These are phyloP conservation scores for Syrista parreyssii DNA, from an alignment of 2,888 invertebrate genomes.

Conservation along the genomic window DNA sequence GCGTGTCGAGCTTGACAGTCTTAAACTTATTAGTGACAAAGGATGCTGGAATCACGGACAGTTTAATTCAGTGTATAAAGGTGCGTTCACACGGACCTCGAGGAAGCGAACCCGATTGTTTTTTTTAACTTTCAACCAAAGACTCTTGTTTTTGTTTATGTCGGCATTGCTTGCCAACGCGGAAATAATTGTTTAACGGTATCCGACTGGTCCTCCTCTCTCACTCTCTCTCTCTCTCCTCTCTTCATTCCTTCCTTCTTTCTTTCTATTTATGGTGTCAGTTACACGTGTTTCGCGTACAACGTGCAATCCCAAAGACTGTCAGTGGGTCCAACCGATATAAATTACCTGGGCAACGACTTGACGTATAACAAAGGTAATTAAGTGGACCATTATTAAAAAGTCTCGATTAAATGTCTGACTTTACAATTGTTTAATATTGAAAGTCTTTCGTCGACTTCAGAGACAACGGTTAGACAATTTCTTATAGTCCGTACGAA, in stretches of 20 bases:
- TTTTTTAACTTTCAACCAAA: not conserved
- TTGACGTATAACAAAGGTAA: too few relatives aligned
- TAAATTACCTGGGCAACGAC: too few relatives aligned
- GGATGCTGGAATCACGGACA: constrained; percentile 13
- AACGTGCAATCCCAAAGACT: too few relatives aligned
- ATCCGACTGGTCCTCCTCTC: not conserved
- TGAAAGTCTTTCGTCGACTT: too few relatives aligned
- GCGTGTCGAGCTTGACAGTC: not conserved
- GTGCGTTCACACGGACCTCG: not conserved
- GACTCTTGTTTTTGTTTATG: not conserved
- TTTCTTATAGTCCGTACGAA: too few relatives aligned
- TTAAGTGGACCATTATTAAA: too few relatives aligned
- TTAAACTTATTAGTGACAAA: not conserved
- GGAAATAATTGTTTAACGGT: not conserved
- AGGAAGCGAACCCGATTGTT: not conserved
- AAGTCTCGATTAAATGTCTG: too few relatives aligned
- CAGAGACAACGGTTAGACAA: too few relatives aligned
- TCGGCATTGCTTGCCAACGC: not conserved
- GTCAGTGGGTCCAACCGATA: too few relatives aligned
- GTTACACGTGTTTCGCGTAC: constrained; percentile 4
- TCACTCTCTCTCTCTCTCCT: not conserved
- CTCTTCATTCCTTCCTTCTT: not conserved
- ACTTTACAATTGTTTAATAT: too few relatives aligned
- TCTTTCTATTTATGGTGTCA: not conserved
- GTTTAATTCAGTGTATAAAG: constrained; percentile 3